Percentiles rank a stretch among this genome's conserved stretches.
Conservation (phyloP, 2,888 invertebrate genomes). For the Petrolisthes manimaculis region DNA sequence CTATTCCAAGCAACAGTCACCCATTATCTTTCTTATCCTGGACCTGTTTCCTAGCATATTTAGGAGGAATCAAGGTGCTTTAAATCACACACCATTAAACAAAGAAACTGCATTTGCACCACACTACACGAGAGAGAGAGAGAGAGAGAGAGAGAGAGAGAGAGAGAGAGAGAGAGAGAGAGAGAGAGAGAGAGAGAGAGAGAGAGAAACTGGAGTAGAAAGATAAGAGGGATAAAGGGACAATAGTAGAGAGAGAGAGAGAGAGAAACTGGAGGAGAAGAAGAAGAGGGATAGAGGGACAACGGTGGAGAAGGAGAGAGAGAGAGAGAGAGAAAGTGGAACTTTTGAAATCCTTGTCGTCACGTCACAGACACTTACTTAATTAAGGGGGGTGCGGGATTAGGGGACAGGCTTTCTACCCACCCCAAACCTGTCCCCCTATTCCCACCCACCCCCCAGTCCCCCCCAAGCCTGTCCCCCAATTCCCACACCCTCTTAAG, state of each 20-base stretch:
- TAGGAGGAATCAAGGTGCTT: no score
- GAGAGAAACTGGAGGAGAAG: background rate
- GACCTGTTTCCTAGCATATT: no score
- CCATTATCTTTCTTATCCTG: no score
- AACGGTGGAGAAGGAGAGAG: background rate
- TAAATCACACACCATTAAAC: background rate
- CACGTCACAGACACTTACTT: no score
- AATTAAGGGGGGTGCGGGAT: no score
- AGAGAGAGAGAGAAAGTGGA: background rate
- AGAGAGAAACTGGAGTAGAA: background rate
- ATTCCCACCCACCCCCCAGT: no score
- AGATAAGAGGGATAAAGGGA: background rate
- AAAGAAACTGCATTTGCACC: background rate
- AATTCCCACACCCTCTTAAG: no score
- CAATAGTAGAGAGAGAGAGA: background rate
- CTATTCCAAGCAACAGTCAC: no score
- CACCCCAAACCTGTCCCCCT: no score
- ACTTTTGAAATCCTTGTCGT: no score
- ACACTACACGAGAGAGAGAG: constrained; percentile 7
- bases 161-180: constrained; percentile 14
- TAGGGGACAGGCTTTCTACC: no score
- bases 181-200: constrained; percentile 22
- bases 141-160: constrained; percentile 14
- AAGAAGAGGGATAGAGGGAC: background rate
- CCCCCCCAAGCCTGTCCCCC: no score